Percentiles rank a stretch among this genome's conserved stretches.
Conservation (phyloP, 37 sponge, comb jelly and placozoan genomes). For the Spongia lamella region DNA sequence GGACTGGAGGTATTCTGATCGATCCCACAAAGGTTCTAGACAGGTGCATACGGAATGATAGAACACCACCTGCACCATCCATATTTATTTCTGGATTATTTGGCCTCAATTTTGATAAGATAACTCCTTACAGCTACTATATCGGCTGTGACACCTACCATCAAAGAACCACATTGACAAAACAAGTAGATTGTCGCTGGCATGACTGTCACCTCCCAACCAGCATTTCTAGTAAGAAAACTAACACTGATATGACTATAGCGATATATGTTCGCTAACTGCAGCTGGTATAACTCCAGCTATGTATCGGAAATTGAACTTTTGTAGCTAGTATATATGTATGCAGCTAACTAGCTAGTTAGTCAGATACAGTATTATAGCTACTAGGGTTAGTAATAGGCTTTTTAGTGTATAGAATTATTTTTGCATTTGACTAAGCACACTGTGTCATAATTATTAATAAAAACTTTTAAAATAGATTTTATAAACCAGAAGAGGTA, state of each 20-base stretch:
- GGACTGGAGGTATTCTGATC: constrained; percentile 10
- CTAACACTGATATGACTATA: constrained; percentile 29
- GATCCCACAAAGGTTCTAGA: constrained; percentile 12
- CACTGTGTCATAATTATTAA: too few species aligned
- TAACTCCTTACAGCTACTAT: constrained; percentile 2
- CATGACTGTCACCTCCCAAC: constrained; percentile 28
- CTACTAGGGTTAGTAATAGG: too few species aligned
- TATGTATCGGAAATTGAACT: too few species aligned
- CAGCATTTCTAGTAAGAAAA: neutral
- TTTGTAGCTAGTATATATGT: too few species aligned
- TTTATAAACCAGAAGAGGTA: too few species aligned
- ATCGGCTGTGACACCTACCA: constrained; percentile 9
- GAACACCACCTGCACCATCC: constrained; percentile 20
- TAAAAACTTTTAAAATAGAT: too few species aligned
- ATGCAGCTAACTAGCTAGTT: too few species aligned
- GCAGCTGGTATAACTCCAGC: too few species aligned
- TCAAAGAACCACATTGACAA: neutral
- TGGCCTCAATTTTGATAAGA: constrained; percentile 28
- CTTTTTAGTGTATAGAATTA: too few species aligned
- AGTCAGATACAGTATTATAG: too few species aligned
- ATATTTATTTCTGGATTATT: neutral
- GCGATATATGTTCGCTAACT: constrained; percentile 24
- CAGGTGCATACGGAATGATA: neutral
- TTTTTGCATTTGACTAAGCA: too few species aligned
- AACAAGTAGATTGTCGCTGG: constrained; percentile 18